Conservation (phyloP, 2,797 vertebrate genomes). For the Buceros bicornis region DNA sequence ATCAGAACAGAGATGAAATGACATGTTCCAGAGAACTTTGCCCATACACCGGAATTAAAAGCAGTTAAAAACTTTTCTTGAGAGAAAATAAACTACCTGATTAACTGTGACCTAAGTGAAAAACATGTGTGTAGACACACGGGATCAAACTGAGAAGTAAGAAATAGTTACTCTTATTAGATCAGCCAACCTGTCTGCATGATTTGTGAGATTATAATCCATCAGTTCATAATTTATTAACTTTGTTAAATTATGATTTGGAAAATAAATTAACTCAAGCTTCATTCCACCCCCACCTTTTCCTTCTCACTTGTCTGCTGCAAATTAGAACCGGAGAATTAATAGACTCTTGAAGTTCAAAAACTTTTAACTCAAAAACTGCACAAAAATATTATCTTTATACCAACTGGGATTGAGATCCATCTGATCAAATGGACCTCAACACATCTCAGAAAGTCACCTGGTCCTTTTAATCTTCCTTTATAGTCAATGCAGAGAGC, state of each 20-base stretch:
- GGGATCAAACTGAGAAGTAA: neutral
- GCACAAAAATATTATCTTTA: neutral
- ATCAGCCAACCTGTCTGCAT: neutral
- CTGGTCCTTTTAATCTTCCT: neutral
- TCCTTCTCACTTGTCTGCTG: neutral
- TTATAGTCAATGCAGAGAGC: neutral
- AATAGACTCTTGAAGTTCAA: neutral
- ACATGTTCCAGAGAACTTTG: neutral
- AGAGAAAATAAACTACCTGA: neutral
- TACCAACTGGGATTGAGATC: neutral
- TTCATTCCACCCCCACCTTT: neutral
- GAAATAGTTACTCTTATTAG: neutral
- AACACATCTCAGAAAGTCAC: neutral
- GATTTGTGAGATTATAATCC: neutral
- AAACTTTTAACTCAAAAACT: neutral
- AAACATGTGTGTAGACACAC: neutral
- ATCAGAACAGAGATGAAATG: neutral
- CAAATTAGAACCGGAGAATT: neutral
- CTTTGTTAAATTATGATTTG: neutral
- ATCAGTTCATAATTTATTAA: too few species aligned
- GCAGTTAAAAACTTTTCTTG: neutral
- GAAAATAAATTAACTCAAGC: neutral
- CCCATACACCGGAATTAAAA: neutral
- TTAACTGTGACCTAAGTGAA: neutral
- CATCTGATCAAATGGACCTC: neutral